Conservation (phyloP, 2,113 vertebrate species). For the Semicossyphus pulcher region DNA sequence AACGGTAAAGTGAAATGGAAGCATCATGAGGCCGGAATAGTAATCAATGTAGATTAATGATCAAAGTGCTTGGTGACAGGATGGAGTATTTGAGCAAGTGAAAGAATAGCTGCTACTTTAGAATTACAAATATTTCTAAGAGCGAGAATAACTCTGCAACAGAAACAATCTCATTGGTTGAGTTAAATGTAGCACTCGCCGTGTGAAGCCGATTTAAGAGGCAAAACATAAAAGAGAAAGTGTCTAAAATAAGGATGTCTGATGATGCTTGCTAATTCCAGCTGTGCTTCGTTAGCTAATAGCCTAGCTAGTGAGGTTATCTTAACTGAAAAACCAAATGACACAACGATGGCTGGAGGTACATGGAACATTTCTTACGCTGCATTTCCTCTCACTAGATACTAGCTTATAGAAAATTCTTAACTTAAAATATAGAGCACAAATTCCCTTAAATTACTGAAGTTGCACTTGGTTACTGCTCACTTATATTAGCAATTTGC, state of each 20-base stretch:
- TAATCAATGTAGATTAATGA: slow-evolving; percentile 32
- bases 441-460: background rate
- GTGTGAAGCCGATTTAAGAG: background rate
- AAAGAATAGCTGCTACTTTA: slow-evolving; percentile 1
- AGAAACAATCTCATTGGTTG: slow-evolving; percentile 54
- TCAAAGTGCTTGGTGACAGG: slow-evolving; percentile 73
- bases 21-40: slow-evolving; percentile 46
- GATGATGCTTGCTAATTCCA: background rate
- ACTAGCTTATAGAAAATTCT: background rate
- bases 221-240: background rate
- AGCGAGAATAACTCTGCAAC: background rate
- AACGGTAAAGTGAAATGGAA: slow-evolving; percentile 27
- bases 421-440: background rate
- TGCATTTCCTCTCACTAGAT: slow-evolving; percentile 2
- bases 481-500: background rate
- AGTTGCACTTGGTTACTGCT: background rate
- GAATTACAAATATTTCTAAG: slow-evolving; percentile 20
- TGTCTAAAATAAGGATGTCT: background rate
- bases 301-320: background rate
- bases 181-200: slow-evolving; percentile 26
- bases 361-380: background rate
- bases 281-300: background rate
- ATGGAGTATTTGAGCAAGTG: slow-evolving; percentile 47
- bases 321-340: background rate
- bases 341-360: background rate